Conservation (phyloP, 1,140 invertebrate genomes). For the Calycopis cecrops region DNA sequence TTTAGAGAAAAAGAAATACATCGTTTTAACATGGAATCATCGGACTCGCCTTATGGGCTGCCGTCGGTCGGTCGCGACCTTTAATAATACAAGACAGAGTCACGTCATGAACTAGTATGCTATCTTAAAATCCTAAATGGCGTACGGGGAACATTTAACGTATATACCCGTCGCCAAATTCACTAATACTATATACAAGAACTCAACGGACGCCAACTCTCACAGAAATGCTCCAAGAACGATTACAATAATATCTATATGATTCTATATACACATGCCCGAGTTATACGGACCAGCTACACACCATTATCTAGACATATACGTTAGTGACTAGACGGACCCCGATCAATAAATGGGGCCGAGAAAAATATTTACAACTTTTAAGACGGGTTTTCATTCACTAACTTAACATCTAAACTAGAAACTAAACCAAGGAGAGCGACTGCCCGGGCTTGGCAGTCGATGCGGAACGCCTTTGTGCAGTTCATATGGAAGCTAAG, state of each 20-base stretch:
- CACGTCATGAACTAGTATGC: constrained; percentile 43
- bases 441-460: constrained; percentile 29
- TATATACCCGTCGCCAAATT: constrained; percentile 50
- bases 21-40: constrained; percentile 14
- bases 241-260: constrained; percentile 21
- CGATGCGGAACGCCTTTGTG: constrained; percentile 53
- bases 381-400: constrained; percentile 49
- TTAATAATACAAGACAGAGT: constrained; percentile 55
- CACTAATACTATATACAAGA: constrained; percentile 53
- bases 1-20: constrained; percentile 13
- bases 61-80: constrained; percentile 27
- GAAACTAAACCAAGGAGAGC: constrained; percentile 10
- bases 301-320: constrained; percentile 19
- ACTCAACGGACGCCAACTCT: constrained; percentile 4
- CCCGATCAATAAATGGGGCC: constrained; percentile 40
- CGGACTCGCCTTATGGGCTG: constrained; percentile 12
- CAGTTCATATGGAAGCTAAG: constrained; percentile 62
- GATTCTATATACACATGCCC: constrained; percentile 31
- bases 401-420: constrained; percentile 39
- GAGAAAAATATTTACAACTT: constrained; percentile 43
- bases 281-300: background rate
- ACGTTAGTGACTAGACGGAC: constrained; percentile 64
- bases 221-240: constrained; percentile 12
- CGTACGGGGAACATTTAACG: constrained; percentile 44
- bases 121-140: constrained; percentile 44